Evolutionary conservation across 1,140 invertebrate species (phyloP).

Genomic region (Amyelois transitella): DNA sequence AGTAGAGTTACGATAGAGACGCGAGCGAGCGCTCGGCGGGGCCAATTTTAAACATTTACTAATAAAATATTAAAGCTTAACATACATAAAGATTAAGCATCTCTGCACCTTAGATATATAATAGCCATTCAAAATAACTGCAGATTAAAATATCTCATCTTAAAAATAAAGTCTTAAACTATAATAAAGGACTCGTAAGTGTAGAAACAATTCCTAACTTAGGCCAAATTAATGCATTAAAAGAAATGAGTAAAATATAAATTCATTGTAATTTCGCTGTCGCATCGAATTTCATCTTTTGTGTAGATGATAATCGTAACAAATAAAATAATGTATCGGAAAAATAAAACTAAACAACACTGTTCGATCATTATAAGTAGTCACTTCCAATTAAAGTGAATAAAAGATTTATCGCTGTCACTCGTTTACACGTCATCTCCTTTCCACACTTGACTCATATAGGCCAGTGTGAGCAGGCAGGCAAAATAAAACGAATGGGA

Average conservation of each 20-base stretch:
- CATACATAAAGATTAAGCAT: slow-evolving; percentile 75
- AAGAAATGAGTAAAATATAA: slow-evolving; percentile 43
- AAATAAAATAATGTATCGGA: slow-evolving; percentile 41
- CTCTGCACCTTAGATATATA: slow-evolving; percentile 72
- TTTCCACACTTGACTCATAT: neutral
- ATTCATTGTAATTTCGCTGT: slow-evolving; percentile 64
- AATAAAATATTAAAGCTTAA: slow-evolving; percentile 75
- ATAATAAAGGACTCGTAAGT: slow-evolving; percentile 55
- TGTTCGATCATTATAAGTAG: slow-evolving; percentile 28
- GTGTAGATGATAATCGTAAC: slow-evolving; percentile 9
- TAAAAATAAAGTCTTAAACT: slow-evolving; percentile 73
- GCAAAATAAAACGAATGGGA: too few species aligned
- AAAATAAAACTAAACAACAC: slow-evolving; percentile 42
- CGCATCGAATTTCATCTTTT: slow-evolving; percentile 15
- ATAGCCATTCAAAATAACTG: slow-evolving; percentile 73
- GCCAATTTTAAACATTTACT: slow-evolving; percentile 73
- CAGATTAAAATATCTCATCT: slow-evolving; percentile 72
- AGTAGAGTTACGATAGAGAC: slow-evolving; percentile 6
- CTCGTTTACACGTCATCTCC: neutral
- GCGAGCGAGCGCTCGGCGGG: slow-evolving; percentile 23
- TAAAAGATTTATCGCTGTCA: neutral
- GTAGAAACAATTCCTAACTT: slow-evolving; percentile 53
- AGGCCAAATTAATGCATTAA: slow-evolving; percentile 57
- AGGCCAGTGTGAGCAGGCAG: neutral
- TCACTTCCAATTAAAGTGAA: neutral